Conservation (phyloP, 2,888 invertebrate species). For the Thyatira batis region DNA sequence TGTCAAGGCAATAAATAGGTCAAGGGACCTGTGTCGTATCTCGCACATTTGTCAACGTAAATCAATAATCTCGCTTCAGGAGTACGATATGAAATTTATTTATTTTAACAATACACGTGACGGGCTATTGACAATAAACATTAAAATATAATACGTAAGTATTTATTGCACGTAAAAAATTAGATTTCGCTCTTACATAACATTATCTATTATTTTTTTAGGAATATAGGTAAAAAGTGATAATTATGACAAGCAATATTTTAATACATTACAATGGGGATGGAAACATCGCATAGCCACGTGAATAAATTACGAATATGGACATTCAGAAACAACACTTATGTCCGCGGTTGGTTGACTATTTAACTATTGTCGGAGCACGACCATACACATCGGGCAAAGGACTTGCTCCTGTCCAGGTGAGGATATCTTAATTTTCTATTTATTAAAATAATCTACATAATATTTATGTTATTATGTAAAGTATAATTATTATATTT, state of each 20-base stretch:
- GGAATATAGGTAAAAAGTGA: slow-evolving; percentile 50
- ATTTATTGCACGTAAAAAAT: slow-evolving; percentile 12
- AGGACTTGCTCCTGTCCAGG: slow-evolving; percentile 90
- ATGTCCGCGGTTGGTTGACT: slow-evolving; percentile 95
- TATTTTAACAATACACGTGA: background rate
- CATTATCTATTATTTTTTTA: slow-evolving; percentile 39
- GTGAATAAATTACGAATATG: slow-evolving; percentile 62
- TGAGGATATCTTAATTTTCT: slow-evolving; percentile 42
- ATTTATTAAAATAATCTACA: background rate
- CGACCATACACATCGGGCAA: slow-evolving; percentile 86
- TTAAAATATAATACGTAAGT: too few species aligned
- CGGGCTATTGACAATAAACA: background rate
- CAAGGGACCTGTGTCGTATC: slow-evolving; percentile 41
- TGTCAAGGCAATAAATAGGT: slow-evolving; percentile 61
- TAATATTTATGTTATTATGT: background rate
- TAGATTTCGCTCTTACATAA: slow-evolving; percentile 1
- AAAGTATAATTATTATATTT: slow-evolving; percentile 1
- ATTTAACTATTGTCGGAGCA: slow-evolving; percentile 97
- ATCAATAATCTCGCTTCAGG: slow-evolving; percentile 30
- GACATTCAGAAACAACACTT: slow-evolving; percentile 88
- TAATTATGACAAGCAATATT: slow-evolving; percentile 80
- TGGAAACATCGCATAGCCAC: slow-evolving; percentile 42
- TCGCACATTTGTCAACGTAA: slow-evolving; percentile 25
- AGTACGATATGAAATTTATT: background rate
- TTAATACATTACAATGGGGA: slow-evolving; percentile 65